Percentiles rank a stretch among this genome's conserved stretches.
Conservation (phyloP, 1,140 invertebrate genomes). For the Amphibalanus amphitrite region DNA sequence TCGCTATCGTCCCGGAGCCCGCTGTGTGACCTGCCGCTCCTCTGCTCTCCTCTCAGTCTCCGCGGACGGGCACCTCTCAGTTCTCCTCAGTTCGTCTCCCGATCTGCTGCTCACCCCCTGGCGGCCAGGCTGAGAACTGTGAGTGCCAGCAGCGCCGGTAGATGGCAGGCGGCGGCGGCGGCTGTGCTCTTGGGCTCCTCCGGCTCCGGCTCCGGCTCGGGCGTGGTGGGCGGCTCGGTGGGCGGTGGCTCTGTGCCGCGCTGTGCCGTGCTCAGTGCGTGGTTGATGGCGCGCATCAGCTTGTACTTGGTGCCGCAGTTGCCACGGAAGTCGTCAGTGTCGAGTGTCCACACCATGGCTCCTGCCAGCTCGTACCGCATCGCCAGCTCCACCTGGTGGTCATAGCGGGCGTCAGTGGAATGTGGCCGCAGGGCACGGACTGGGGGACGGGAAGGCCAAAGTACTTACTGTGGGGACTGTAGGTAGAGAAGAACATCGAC, state of each 20-base stretch:
- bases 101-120: background rate
- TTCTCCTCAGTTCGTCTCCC: too few species aligned
- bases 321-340: conserved; percentile 33
- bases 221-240: background rate
- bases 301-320: conserved; percentile 33
- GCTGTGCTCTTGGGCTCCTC: conserved; percentile 8
- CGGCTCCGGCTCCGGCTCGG: conserved; percentile 10
- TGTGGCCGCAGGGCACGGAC: too few species aligned
- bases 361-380: background rate
- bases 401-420: background rate
- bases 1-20: too few species aligned
- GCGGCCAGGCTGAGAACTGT: background rate
- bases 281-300: conserved; percentile 37
- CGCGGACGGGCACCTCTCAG: background rate
- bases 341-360: conserved; percentile 28
- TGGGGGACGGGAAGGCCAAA: too few species aligned
- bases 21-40: background rate
- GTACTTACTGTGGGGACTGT: too few species aligned
- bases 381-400: background rate
- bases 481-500: too few species aligned
- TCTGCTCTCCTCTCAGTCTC: too few species aligned
- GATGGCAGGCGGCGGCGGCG: conserved; percentile 11
- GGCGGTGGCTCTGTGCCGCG: background rate
- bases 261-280: conserved; percentile 16
- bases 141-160: background rate